These are phyloP conservation scores for Montipora sp. DNA, from an alignment of 64 coral and sea anemone genomes.

Conservation along the genomic window DNA sequence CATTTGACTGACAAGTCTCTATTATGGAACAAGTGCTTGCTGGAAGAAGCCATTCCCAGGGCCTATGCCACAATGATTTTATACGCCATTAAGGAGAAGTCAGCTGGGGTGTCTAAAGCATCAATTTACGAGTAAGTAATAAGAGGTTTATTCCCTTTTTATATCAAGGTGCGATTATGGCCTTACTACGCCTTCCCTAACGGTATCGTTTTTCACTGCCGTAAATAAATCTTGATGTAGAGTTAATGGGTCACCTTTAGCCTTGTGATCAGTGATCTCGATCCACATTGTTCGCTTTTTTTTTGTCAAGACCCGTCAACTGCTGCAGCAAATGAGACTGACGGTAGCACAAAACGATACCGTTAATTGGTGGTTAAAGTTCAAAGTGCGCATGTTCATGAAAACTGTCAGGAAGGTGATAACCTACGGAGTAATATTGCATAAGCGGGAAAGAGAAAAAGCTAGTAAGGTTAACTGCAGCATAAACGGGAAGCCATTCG, in stretches of 20 bases:
- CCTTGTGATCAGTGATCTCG: no score
- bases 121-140: constrained; percentile 4
- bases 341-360: no score
- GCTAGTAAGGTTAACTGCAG: no score
- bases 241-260: no score
- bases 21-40: constrained; percentile 77
- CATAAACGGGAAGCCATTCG: no score
- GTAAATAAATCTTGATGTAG: no score
- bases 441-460: no score
- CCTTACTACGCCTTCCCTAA: background rate
- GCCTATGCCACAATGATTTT: constrained; percentile 72
- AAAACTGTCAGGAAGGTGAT: no score
- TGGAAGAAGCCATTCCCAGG: constrained; percentile 75
- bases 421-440: no score
- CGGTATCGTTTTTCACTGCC: background rate
- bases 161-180: background rate
- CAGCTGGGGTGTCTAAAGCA: background rate
- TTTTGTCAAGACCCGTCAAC: background rate
- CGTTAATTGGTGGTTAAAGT: no score
- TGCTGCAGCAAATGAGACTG: background rate
- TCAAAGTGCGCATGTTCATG: no score
- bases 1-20: constrained; percentile 77
- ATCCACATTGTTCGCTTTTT: no score
- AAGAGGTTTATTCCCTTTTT: background rate
- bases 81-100: constrained; percentile 11